phyloP scores from a whole-genome alignment of 2,888 invertebrate genomes.

The Microdon myrmicae region DNA sequence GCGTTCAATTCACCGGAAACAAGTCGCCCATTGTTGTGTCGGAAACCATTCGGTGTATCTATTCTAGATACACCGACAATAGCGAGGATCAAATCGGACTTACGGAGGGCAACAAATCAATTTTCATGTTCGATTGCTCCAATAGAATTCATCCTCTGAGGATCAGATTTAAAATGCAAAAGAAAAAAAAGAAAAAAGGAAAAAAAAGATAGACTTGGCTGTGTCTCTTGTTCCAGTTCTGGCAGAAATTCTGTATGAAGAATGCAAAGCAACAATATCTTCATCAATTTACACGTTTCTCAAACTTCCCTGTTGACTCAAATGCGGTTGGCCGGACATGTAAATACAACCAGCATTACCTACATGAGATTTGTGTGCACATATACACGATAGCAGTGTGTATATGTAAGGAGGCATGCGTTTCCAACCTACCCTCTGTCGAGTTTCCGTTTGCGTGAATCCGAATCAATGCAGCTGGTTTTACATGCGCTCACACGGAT shows the following conservation, averaged over 20 bases:
- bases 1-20: slow-evolving; percentile 52
- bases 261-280: slow-evolving; percentile 17
- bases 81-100: slow-evolving; percentile 11
- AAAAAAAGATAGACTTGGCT: slow-evolving; percentile 15
- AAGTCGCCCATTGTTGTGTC: slow-evolving; percentile 32
- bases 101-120: slow-evolving; percentile 24
- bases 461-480: slow-evolving; percentile 39
- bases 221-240: too few relatives aligned
- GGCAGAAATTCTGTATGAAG: slow-evolving; percentile 9
- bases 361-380: too few relatives aligned
- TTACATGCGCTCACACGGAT: slow-evolving; percentile 55
- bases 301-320: slow-evolving; percentile 29
- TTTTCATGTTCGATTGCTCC: slow-evolving; percentile 40
- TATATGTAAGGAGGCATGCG: slow-evolving; percentile 39
- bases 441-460: slow-evolving; percentile 33
- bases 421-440: slow-evolving; percentile 22
- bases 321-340: slow-evolving; percentile 35
- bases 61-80: slow-evolving; percentile 10
- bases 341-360: too few relatives aligned
- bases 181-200: slow-evolving; percentile 4
- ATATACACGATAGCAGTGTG: slow-evolving; percentile 14
- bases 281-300: slow-evolving; percentile 26
- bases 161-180: slow-evolving; percentile 19
- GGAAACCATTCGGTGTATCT: too few relatives aligned
- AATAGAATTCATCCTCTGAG: slow-evolving; percentile 13